Conservation (phyloP, 2,888 invertebrate genomes). For the Spilarctia lutea region DNA sequence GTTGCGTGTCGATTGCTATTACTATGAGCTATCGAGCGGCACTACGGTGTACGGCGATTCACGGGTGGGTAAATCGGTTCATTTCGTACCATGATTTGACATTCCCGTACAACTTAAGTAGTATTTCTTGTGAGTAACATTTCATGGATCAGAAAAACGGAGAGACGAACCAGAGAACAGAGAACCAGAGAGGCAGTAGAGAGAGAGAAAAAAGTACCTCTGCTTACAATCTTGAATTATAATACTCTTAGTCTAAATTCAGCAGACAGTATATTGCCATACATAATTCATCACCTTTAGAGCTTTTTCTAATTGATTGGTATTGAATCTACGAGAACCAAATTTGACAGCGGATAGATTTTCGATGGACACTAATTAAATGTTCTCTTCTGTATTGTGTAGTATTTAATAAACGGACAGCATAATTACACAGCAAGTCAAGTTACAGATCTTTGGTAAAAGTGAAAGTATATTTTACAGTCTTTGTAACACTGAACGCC, state of each 20-base stretch:
- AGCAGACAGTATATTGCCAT: neutral
- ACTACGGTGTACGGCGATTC: constrained; percentile 26
- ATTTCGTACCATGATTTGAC: constrained; percentile 36
- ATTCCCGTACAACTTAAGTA: constrained; percentile 33
- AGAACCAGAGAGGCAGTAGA: too few relatives aligned
- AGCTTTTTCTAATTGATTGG: constrained; percentile 20
- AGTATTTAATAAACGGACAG: neutral
- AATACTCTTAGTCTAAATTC: neutral
- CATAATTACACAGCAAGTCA: neutral
- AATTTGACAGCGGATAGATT: constrained; percentile 23
- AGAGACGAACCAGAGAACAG: too few relatives aligned
- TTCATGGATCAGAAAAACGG: neutral
- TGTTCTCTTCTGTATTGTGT: neutral
- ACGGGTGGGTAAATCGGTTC: constrained; percentile 16
- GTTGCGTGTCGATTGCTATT: constrained; percentile 55
- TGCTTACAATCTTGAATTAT: too few relatives aligned
- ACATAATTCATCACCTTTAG: constrained; percentile 28
- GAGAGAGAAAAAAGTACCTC: too few relatives aligned
- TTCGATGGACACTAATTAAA: constrained; percentile 13
- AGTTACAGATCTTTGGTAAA: neutral
- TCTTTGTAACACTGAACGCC: neutral
- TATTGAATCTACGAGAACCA: constrained; percentile 16
- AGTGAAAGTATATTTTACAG: neutral
- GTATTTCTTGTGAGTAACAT: neutral
- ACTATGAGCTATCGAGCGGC: constrained; percentile 53